These are phyloP conservation scores for Synanthedon myopaeformis DNA, from an alignment of 2,888 invertebrate species.

Conservation along the genomic window DNA sequence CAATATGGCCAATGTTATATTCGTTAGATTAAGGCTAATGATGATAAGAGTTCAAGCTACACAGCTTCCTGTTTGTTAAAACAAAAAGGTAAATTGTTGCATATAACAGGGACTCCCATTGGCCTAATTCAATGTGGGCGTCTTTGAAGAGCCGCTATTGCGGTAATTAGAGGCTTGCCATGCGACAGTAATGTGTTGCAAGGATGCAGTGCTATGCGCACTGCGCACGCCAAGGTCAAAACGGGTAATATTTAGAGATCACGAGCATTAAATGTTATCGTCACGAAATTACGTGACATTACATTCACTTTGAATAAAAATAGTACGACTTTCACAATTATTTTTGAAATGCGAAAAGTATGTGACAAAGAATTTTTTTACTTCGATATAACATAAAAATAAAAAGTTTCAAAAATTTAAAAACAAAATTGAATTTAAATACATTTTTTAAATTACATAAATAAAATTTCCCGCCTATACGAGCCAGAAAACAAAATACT, in stretches of 20 bases:
- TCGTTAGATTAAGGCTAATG: background rate
- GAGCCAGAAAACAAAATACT: background rate
- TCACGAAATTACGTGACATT: constrained; percentile 23
- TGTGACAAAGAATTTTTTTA: too few species aligned
- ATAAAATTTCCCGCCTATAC: background rate
- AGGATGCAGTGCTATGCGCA: constrained; percentile 28
- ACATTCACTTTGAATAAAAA: constrained; percentile 3
- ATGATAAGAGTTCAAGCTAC: background rate
- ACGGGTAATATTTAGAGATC: constrained; percentile 18
- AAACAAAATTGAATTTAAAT: too few species aligned
- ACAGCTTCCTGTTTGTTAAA: constrained; percentile 3
- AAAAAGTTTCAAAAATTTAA: too few species aligned
- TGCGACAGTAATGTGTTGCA: constrained; percentile 21
- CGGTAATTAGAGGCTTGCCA: constrained; percentile 32
- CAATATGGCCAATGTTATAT: background rate
- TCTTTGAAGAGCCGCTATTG: constrained; percentile 23
- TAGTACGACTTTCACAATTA: constrained; percentile 13
- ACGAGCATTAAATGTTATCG: constrained; percentile 21
- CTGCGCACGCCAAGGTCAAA: constrained; percentile 32
- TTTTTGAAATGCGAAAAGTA: background rate
- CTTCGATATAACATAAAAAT: too few species aligned
- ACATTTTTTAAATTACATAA: background rate
- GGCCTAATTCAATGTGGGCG: constrained; percentile 37
- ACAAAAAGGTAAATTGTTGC: constrained; percentile 6
- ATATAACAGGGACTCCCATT: constrained; percentile 14